These are phyloP conservation scores for Agraylea sexmaculata DNA, from an alignment of 1,140 invertebrate genomes.

Conservation along the genomic window DNA sequence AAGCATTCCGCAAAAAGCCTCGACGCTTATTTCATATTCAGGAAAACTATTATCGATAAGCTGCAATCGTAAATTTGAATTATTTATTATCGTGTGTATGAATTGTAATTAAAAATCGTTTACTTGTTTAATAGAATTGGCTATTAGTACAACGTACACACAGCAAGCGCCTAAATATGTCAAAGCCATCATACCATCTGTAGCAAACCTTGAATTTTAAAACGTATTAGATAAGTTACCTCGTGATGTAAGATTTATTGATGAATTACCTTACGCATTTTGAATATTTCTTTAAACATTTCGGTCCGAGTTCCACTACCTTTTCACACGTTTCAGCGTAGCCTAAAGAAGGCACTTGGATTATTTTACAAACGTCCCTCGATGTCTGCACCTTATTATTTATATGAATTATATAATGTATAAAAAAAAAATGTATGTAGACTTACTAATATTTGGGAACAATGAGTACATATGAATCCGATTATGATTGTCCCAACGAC, in stretches of 20 bases:
- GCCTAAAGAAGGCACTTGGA: slow-evolving; percentile 52
- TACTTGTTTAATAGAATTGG: slow-evolving; percentile 44
- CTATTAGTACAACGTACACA: slow-evolving; percentile 65
- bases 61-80: slow-evolving; percentile 34
- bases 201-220: slow-evolving; percentile 41
- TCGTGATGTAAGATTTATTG: neutral
- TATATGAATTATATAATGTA: neutral
- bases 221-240: neutral
- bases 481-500: slow-evolving; percentile 59
- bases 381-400: slow-evolving; percentile 51
- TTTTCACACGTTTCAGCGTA: slow-evolving; percentile 68
- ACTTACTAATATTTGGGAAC: slow-evolving; percentile 68
- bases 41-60: slow-evolving; percentile 41
- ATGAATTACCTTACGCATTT: slow-evolving; percentile 41
- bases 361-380: slow-evolving; percentile 51
- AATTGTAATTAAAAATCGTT: slow-evolving; percentile 30
- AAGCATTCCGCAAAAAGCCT: slow-evolving; percentile 46
- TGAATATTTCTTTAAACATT: slow-evolving; percentile 42
- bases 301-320: slow-evolving; percentile 60
- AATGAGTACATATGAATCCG: slow-evolving; percentile 67
- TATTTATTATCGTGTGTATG: neutral
- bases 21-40: slow-evolving; percentile 25
- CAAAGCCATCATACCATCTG: slow-evolving; percentile 48
- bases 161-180: slow-evolving; percentile 60
- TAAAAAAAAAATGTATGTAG: slow-evolving; percentile 4